Percentiles rank a stretch among this genome's conserved stretches.
phyloP scores from a whole-genome alignment of 53 echinoderm and acorn worm species.

The Echinarachnius parma region DNA sequence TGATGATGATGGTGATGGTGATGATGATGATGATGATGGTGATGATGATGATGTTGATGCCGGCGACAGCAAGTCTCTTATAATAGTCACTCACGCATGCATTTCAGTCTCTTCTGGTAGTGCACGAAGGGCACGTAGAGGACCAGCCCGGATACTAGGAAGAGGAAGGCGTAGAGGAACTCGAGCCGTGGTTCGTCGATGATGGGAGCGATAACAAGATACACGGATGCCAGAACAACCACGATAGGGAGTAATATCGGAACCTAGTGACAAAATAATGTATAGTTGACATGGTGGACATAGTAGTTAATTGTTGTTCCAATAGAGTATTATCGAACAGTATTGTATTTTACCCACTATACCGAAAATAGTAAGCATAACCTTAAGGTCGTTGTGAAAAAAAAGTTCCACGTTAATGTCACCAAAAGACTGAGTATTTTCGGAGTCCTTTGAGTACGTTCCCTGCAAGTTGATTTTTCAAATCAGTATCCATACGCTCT shows the following conservation, averaged over 20 bases:
- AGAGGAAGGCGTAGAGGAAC: conserved; percentile 86
- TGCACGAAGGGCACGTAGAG: conserved; percentile 94
- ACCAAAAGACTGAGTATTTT: too few species aligned
- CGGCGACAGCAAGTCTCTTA: neutral
- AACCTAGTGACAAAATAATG: too few species aligned
- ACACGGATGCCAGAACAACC: conserved; percentile 77
- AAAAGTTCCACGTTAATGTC: too few species aligned
- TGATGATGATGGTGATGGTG: neutral
- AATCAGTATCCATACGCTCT: too few species aligned
- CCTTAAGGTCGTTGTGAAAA: too few species aligned
- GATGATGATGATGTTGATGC: neutral
- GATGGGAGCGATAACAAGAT: conserved; percentile 90
- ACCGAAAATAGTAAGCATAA: too few species aligned
- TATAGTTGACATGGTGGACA: neutral
- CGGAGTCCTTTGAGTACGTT: too few species aligned
- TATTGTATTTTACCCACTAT: too few species aligned
- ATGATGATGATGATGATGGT: neutral
- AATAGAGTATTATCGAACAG: neutral
- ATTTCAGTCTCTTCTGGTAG: conserved; percentile 68
- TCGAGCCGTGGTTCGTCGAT: conserved; percentile 82
- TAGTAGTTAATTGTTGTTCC: neutral
- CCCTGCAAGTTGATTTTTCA: too few species aligned
- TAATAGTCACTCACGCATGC: conserved; percentile 81
- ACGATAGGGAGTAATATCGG: conserved; percentile 85
- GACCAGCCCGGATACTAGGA: conserved; percentile 88